A percentile compares a stretch with the other conserved stretches of the same genome.
These are phyloP conservation scores for Ibidorhyncha struthersii DNA, from an alignment of 2,113 vertebrate genomes.

Conservation along the genomic window DNA sequence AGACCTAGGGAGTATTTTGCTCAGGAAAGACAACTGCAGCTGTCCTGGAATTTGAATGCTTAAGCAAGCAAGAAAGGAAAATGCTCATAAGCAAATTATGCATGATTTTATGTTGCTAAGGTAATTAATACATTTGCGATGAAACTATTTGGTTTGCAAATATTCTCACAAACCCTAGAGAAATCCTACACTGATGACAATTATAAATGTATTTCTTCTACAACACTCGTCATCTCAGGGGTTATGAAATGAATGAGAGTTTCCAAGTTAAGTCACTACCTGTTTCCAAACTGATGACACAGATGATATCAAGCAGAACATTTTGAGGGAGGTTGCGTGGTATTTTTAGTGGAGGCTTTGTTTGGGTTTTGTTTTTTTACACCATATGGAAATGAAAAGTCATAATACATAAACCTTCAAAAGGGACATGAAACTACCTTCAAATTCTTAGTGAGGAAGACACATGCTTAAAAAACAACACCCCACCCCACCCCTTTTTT, in stretches of 20 bases:
- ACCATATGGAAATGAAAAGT: not conserved
- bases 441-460: not conserved
- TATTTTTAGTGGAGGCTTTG: not conserved
- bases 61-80: not conserved
- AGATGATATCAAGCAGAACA: accelerated
- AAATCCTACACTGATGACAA: not conserved
- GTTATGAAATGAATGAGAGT: not conserved
- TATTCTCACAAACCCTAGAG: not conserved
- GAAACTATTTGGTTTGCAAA: not conserved
- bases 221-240: not conserved
- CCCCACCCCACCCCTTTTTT: accelerated
- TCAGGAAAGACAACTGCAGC: not conserved
- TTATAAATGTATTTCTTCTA: not conserved
- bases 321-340: accelerated
- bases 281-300: not conserved
- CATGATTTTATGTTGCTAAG: not conserved
- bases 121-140: not conserved
- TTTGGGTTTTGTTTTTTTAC: not conserved
- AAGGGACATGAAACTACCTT: not conserved
- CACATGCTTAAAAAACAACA: not conserved
- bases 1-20: not conserved
- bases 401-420: not conserved
- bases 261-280: not conserved
- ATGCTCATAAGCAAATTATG: not conserved
- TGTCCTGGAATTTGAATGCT: not conserved